Base-by-base conservation (phyloP, 37 sponge, comb jelly and placozoan genomes). In the Beroe forskalii region DNA sequence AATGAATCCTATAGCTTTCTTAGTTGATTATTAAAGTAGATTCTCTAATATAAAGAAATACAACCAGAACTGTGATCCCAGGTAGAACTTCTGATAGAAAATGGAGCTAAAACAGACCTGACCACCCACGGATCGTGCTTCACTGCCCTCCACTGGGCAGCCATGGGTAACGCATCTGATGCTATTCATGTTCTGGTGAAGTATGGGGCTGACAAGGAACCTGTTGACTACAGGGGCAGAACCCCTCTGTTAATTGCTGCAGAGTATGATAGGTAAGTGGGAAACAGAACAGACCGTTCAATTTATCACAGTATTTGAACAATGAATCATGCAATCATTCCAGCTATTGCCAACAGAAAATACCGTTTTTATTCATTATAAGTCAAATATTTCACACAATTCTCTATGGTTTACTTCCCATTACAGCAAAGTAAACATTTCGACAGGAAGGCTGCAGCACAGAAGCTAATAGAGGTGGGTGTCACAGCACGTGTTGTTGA, bases 171-270 rank as follows among this genome's bases (percentile, higher is more conserved):
- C 42, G 86, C 86, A 41, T 28, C 86, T 4, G 55, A 20, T 25
- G 86, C 86, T 1, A 80, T 80, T 20, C 37, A 43, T 12, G 55
- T 44, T 17, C 28, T 80, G 25, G 35, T 80, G 1, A 25, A 80
- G 37, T 12, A 32, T 41, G 48, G 40, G 0, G 55, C 30, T 17
- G 27, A 40, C 86, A 41, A 44, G 48, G 86, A 80, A 27, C n/a
- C n/a, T 1, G 35, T 35, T 9, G 86, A 80, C 42, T 80, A 42
- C 22, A 32, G 86, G 24, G 86, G 86, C 9, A 8, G 86, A n/a
- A 80, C 86, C n/a, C 86, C 86, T 28, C 55, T 80, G 9, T 48
- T 80, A n/a, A 20, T 80, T 19, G 86, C 86, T 41, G 86, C 55
- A 4, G 86, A 80, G 55, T 80, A 44, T 80, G 55, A 80, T 25